phyloP scores from a whole-genome alignment of 1,140 invertebrate species.

The Drosophila mojavensis region DNA sequence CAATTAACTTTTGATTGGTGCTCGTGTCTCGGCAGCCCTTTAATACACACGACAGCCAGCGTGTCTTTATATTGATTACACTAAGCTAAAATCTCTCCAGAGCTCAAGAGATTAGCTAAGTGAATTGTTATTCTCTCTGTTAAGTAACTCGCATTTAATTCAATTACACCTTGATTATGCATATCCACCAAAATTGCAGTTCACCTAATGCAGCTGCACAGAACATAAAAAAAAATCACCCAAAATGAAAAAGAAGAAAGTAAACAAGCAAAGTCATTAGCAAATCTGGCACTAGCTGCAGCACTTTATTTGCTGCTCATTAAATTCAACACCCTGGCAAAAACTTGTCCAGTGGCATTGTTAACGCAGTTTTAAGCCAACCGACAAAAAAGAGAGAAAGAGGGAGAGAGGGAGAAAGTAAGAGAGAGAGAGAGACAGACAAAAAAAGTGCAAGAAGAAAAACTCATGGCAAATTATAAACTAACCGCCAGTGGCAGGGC shows the following conservation, averaged over 20 bases:
- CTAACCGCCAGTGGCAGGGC: conserved; percentile 39
- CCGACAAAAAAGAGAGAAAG: conserved; percentile 23
- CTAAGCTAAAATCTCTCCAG: too few relatives aligned
- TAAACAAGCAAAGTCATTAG: conserved; percentile 29
- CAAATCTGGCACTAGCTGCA: conserved; percentile 23
- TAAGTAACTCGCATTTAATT: too few relatives aligned
- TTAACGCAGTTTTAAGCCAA: conserved; percentile 45
- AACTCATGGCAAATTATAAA: conserved; percentile 50
- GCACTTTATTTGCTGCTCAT: conserved; percentile 51
- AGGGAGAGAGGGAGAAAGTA: neutral
- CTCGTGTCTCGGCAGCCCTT: too few relatives aligned
- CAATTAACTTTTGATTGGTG: too few relatives aligned
- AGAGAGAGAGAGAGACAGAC: neutral
- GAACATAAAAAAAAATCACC: conserved; percentile 2
- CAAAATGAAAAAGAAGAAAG: too few relatives aligned
- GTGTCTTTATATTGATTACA: too few relatives aligned
- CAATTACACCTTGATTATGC: conserved; percentile 1
- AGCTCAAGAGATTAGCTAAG: too few relatives aligned
- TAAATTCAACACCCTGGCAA: conserved; percentile 50
- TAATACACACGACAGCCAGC: too few relatives aligned
- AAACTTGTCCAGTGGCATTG: conserved; percentile 53
- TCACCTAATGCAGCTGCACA: conserved; percentile 2
- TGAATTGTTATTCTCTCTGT: neutral
- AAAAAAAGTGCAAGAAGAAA: conserved; percentile 2
- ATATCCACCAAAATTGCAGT: neutral